Base-by-base conservation (phyloP, 2,888 invertebrate species). In the Anthrax anthrax region DNA sequence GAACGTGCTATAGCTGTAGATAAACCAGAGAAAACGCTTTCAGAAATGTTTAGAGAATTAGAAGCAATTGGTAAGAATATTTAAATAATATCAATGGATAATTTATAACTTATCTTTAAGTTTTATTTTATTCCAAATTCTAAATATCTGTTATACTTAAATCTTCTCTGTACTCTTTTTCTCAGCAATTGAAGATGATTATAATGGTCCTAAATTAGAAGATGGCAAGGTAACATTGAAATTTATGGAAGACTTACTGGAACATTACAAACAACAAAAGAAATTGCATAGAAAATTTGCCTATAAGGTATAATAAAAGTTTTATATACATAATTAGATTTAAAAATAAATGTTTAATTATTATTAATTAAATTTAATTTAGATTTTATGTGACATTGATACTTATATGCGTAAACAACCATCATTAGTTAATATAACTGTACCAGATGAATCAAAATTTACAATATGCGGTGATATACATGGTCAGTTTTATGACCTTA, bases 391-490 rank as follows among this genome's bases (percentile, higher is more conserved):
- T 55, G 91, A 95, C 58, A 81, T 92, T 14, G 90, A 90, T 69
- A 71, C 78, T 14, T 84, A 83, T 64, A 82, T 96, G 58, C 81
- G 81, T 71, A 76, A 75, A 45, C 87, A 86, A 62, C 86, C 92
- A 19, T 85, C 94, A 12, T 71, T 99, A 54, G 80, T 98, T 3
- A 89, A 97, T 63, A 86, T 99, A 46, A 75, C 74, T 51, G 87
- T 98, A 54, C 81, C 82, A 3, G 84, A 85, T 59, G 80, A 84
- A 32, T 75, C 80, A 50, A 95, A 96, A 70, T 97, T 98, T 68
- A 98, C 97, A 38, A 87, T 98, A 43, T 98, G 97, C 67, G 97
- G 97, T 13, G 97, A 98, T 69, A 90, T 98, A 55, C 98, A 99
- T 65, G 98, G 98, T 46, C 98, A 99, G 70, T 99, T 81, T 74